Evolutionary conservation across 2,888 invertebrate species (phyloP), one percentile per base, ranked within the genome.

Genomic region (Podotricha telesiphe): DNA sequence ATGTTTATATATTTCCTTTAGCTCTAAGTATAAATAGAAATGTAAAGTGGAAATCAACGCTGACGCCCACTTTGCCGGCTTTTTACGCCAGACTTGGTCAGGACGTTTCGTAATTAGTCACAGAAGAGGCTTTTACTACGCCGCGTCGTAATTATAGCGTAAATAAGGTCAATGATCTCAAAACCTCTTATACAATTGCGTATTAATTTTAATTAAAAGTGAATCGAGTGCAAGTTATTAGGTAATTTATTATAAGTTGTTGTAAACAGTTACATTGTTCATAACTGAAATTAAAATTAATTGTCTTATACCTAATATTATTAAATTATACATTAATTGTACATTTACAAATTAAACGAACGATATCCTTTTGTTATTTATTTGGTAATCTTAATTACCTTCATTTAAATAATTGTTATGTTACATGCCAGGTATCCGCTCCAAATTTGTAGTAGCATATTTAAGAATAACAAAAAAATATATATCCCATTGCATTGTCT

Each of bases 111-210:
- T 71, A 71, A 71, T 71, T 69, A 67, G 53, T 56, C 64, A 69
- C 59, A n/a, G 67, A 71, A 55, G 65, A 69, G 69, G 67, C 67
- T 59, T 65, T 71, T 63, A 68, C 48, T 68, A 68, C 63, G 68
- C 40, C 51, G 64, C 63, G 68, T 22, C 61, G 66, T 66, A 69
- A 70, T 72, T 69, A 73, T 59, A 67, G 50, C 68, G 64, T 51
- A 65, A 71, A 71, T 50, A 67, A 50, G 67, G 71, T 70, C 73
- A 70, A 65, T 67, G 70, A 70, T 64, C 73, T 68, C 70, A 63
- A 10, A 59, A 45, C 61, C 53, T 70, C 65, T 56, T 66, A 17
- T 53, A 28, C 37, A 42, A 64, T 73, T 68, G 65, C 68, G 53
- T 61, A 73, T 53, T 69, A 47, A 65, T 64, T 47, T 63, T 67